Evolutionary conservation across 2,888 invertebrate species (phyloP), one percentile per base, ranked within the genome.

Genomic region (Didymodactylos carnosus): DNA sequence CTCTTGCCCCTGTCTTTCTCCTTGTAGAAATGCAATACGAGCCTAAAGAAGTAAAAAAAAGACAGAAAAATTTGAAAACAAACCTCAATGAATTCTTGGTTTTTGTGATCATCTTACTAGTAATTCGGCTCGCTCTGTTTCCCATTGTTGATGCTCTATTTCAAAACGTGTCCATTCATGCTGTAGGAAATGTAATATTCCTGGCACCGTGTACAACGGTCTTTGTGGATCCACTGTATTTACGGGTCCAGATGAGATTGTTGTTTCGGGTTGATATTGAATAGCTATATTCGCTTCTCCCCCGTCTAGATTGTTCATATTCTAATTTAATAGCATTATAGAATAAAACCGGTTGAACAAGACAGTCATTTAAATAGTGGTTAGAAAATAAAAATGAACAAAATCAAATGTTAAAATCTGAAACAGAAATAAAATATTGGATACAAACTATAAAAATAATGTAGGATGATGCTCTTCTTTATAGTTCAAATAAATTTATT

Each of bases 131-230:
- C 92, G 89, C 87, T 98, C 97, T 83, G 97, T 92, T 88, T 98
- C 97, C 98, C 98, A 98, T 86, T 97, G 94, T 82, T 95, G 92
- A 85, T 95, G 89, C 86, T 98, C 97, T 87, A 95, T 88, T 87
- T 98, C 97, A 86, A 97, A 97, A 86, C 94, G 89, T 84, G 95
- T 92, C 97, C 97, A 98, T 88, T 98, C 97, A 85, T 98, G 97
- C 86, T 98, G 97, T 83, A 98, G 91, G 86, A 93, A 98, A 87
- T 98, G 97, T 84, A 98, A 87, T 84, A 98, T 94, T 82, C 97
- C 97, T 81, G 97, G 97, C 88, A 98, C 71, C 23, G 71, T 43
- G 39, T 74, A 74, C 16, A 62, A 35, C 35, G 62, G 62, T 35
- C 62, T 29, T 62, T 35, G 62, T 19, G 62, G 3, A 29, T 62